Conservation (phyloP, 1,140 invertebrate species). For the Chelonus insularis region DNA sequence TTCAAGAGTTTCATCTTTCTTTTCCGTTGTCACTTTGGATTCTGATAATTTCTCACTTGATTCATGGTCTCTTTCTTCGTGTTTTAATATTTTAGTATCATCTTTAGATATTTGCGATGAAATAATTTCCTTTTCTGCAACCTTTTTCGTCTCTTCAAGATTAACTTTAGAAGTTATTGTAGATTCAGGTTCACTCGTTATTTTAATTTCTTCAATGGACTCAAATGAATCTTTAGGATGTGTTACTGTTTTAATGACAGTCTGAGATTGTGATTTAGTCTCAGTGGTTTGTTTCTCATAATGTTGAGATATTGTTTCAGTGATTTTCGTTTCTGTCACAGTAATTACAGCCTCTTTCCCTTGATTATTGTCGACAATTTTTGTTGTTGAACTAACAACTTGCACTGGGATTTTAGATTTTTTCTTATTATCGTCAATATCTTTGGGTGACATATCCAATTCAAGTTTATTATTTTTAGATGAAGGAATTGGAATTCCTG, state of each 20-base stretch:
- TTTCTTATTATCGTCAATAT: slow-evolving; percentile 25
- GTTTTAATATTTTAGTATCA: slow-evolving; percentile 40
- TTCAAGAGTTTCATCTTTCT: slow-evolving; percentile 40
- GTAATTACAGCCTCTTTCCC: slow-evolving; percentile 40
- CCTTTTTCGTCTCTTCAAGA: slow-evolving; percentile 38
- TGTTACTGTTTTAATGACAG: slow-evolving; percentile 39
- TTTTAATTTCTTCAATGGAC: slow-evolving; percentile 36
- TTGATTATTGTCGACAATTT: slow-evolving; percentile 39
- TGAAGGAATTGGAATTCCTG: slow-evolving; percentile 20
- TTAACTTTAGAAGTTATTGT: slow-evolving; percentile 47
- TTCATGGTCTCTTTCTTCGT: slow-evolving; percentile 46
- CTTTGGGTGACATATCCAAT: background rate
- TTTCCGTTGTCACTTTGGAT: slow-evolving; percentile 42
- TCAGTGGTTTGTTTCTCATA: slow-evolving; percentile 39
- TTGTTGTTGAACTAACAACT: slow-evolving; percentile 31
- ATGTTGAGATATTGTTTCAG: slow-evolving; percentile 42
- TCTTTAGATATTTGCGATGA: slow-evolving; percentile 46
- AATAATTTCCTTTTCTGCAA: slow-evolving; percentile 46
- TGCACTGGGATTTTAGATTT: slow-evolving; percentile 38
- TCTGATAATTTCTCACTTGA: slow-evolving; percentile 43
- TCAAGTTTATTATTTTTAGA: background rate
- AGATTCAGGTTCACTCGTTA: slow-evolving; percentile 31
- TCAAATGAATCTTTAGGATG: slow-evolving; percentile 37
- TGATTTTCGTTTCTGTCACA: slow-evolving; percentile 43
- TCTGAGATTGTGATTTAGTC: slow-evolving; percentile 39